Evolutionary conservation across 2,113 vertebrate genomes (phyloP).

Genomic region (Brachypodius melanocephalos): DNA sequence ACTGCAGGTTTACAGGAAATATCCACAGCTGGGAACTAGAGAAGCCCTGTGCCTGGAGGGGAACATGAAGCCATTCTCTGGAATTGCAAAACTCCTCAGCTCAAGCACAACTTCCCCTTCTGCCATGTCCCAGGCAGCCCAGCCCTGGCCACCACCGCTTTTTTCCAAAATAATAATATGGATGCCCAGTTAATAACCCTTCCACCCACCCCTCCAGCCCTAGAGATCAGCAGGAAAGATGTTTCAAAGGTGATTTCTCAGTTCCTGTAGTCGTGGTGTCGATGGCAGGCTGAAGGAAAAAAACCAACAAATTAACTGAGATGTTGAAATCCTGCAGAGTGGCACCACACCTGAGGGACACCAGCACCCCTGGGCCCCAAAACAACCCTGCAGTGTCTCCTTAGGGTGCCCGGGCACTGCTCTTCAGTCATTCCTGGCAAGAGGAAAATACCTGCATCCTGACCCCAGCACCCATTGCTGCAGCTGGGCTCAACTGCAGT

Average conservation of each 20-base stretch:
- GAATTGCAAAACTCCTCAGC: neutral
- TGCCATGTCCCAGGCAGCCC: neutral
- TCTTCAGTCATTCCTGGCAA: neutral
- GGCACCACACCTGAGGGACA: neutral
- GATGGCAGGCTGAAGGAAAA: neutral
- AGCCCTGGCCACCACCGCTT: neutral
- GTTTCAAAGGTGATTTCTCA: neutral
- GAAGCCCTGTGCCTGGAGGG: neutral
- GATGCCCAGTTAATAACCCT: slow-evolving; percentile 16
- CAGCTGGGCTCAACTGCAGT: neutral
- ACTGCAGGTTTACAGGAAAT: neutral
- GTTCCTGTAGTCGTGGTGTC: neutral
- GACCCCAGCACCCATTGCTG: neutral
- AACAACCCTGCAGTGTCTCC: neutral
- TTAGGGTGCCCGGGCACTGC: neutral
- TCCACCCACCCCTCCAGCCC: neutral
- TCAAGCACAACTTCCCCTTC: neutral
- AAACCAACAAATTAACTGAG: neutral
- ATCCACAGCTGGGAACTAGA: neutral
- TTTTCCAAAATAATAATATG: neutral
- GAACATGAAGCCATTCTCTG: neutral
- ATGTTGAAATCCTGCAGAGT: neutral
- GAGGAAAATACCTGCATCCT: neutral
- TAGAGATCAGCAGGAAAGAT: neutral
- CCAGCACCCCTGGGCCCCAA: neutral